These are phyloP conservation scores for Drosophila suzukii DNA, from an alignment of 1,140 invertebrate species.

Conservation along the genomic window DNA sequence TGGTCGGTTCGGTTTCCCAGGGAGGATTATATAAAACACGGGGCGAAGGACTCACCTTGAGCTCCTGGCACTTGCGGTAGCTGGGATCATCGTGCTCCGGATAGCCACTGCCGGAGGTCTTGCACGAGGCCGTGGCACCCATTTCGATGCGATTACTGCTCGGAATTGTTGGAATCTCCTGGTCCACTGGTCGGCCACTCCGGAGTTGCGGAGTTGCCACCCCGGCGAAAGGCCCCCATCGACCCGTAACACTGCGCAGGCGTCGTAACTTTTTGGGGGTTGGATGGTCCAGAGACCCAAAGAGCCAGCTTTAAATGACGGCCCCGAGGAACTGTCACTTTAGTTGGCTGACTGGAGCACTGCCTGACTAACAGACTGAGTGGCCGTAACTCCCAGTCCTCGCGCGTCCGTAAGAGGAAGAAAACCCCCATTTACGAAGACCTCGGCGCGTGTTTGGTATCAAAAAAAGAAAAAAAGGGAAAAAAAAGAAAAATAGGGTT, in stretches of 20 bases:
- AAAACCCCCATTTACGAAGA: neutral
- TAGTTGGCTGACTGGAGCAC: slow-evolving; percentile 55
- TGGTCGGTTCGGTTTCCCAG: too few species aligned
- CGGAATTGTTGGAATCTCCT: neutral
- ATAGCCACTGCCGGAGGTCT: slow-evolving; percentile 41
- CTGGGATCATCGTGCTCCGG: slow-evolving; percentile 71
- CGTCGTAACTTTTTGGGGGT: slow-evolving; percentile 20
- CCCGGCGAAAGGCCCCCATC: slow-evolving; percentile 13
- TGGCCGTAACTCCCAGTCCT: slow-evolving; percentile 8
- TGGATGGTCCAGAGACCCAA: neutral
- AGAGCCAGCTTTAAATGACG: too few species aligned
- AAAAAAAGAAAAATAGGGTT: neutral
- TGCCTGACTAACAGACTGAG: slow-evolving; percentile 31
- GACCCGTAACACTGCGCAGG: slow-evolving; percentile 52
- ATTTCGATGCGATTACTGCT: slow-evolving; percentile 35
- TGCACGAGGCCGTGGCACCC: slow-evolving; percentile 63
- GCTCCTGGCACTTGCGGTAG: slow-evolving; percentile 76
- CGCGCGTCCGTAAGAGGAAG: slow-evolving; percentile 3
- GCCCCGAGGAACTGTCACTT: slow-evolving; percentile 19
- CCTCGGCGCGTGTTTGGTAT: slow-evolving; percentile 29
- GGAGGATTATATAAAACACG: slow-evolving; percentile 15
- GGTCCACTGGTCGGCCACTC: slow-evolving; percentile 13
- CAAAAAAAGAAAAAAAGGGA: neutral
- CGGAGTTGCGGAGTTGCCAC: slow-evolving; percentile 21
- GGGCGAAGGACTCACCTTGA: slow-evolving; percentile 52